Evolutionary conservation across 2,888 invertebrate species (phyloP).

Genomic region (Onchidella celtica): DNA sequence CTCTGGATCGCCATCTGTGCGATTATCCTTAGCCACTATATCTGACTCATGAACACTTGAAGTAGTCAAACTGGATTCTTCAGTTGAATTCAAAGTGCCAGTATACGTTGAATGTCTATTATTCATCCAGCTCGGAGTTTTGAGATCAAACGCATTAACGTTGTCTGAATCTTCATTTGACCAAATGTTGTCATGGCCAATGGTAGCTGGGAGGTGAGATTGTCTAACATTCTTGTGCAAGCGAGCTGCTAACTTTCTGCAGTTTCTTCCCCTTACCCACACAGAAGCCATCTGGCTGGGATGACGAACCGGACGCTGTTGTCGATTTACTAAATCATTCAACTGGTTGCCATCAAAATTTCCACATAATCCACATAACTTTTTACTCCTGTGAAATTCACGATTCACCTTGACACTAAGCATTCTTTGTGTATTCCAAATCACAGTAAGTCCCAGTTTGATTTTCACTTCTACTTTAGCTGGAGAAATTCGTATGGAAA

Average conservation of each 20-base stretch:
- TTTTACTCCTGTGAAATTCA: background rate
- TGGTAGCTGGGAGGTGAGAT: too few species aligned
- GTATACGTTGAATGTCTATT: background rate
- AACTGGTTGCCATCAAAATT: constrained; percentile 11
- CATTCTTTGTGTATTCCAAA: constrained; percentile 4
- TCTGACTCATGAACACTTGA: background rate
- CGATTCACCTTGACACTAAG: constrained; percentile 14
- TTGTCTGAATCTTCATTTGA: too few species aligned
- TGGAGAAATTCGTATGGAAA: background rate
- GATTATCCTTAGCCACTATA: background rate
- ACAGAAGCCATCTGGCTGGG: constrained; percentile 12
- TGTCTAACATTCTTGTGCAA: too few species aligned
- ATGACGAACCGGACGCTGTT: background rate
- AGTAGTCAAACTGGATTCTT: background rate
- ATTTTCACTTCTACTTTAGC: background rate
- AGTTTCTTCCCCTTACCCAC: constrained; percentile 19
- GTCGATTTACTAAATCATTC: constrained; percentile 8
- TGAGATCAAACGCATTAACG: background rate
- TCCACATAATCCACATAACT: constrained; percentile 38
- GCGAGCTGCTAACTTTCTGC: background rate
- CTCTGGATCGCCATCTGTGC: background rate
- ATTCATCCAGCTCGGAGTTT: too few species aligned
- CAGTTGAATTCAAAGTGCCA: background rate
- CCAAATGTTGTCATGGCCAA: too few species aligned
- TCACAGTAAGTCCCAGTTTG: constrained; percentile 6